A percentile compares a stretch with the other conserved stretches of the same genome.
These are phyloP conservation scores for Tapera naevia DNA, from an alignment of 2,797 vertebrate genomes.

Conservation along the genomic window DNA sequence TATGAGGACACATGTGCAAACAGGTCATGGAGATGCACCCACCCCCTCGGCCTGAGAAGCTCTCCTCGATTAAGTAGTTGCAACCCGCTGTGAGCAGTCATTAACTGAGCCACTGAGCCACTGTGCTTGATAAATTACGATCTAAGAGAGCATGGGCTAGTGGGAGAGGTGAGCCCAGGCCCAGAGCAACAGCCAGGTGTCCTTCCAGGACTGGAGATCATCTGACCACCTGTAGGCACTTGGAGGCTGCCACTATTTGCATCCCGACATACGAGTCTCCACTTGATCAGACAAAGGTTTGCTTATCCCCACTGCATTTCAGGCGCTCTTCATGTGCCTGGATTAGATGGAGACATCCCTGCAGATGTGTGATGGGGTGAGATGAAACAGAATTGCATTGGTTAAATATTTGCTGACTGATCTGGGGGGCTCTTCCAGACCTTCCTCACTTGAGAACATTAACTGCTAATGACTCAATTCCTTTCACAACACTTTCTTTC, in stretches of 20 bases:
- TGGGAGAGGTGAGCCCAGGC: background rate
- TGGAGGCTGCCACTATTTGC: background rate
- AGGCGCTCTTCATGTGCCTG: background rate
- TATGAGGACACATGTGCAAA: background rate
- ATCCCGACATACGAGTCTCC: background rate
- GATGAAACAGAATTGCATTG: background rate
- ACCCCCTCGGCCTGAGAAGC: background rate
- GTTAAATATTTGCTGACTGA: background rate
- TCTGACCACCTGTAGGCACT: background rate
- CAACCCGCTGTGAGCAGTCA: background rate
- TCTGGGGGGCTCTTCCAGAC: background rate
- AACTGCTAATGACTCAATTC: background rate
- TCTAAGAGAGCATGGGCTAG: background rate
- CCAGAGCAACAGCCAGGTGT: background rate
- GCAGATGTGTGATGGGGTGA: background rate
- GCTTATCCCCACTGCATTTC: background rate
- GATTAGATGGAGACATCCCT: background rate
- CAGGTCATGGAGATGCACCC: accelerated
- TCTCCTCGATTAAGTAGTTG: background rate
- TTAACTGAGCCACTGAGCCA: background rate
- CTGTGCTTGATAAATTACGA: background rate
- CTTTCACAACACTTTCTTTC: background rate
- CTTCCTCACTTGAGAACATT: background rate
- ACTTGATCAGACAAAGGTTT: background rate
- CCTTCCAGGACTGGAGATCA: background rate